phyloP scores from a whole-genome alignment of 2,113 vertebrate genomes.

The Oryzias celebensis region DNA sequence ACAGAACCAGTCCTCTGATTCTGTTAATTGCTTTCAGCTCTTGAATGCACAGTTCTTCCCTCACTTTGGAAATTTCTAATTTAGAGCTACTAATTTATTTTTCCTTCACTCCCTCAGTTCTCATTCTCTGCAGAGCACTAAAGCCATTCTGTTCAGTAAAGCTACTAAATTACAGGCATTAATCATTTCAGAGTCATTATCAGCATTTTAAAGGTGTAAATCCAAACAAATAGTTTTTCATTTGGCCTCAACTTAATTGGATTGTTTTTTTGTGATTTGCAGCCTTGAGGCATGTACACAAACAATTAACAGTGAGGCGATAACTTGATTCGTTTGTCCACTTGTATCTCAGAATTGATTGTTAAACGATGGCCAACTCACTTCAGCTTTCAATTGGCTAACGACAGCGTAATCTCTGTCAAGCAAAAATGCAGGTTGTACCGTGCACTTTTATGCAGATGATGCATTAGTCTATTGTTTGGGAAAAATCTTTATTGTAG shows the following conservation, averaged over 20 bases:
- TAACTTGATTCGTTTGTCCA: constrained; percentile 34
- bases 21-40: constrained; percentile 71
- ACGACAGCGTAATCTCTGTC: no score
- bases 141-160: constrained; percentile 47
- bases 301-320: constrained; percentile 63
- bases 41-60: constrained; percentile 43
- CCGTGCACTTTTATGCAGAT: no score
- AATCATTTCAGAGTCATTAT: constrained; percentile 71
- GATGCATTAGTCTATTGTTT: no score
- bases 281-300: constrained; percentile 46
- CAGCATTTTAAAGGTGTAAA: constrained; percentile 69
- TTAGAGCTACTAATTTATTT: constrained; percentile 48
- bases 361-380: constrained; percentile 23
- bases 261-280: constrained; percentile 57
- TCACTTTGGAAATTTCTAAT: constrained; percentile 66
- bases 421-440: no score
- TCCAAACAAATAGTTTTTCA: constrained; percentile 69
- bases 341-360: constrained; percentile 30
- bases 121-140: constrained; percentile 47
- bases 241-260: constrained; percentile 42
- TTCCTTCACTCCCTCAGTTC: constrained; percentile 26
- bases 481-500: no score
- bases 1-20: constrained; percentile 49
- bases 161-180: constrained; percentile 63
- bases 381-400: no score